These are phyloP conservation scores for Ichneumoninae sp. DNA, from an alignment of 2,888 invertebrate species.

Conservation along the genomic window DNA sequence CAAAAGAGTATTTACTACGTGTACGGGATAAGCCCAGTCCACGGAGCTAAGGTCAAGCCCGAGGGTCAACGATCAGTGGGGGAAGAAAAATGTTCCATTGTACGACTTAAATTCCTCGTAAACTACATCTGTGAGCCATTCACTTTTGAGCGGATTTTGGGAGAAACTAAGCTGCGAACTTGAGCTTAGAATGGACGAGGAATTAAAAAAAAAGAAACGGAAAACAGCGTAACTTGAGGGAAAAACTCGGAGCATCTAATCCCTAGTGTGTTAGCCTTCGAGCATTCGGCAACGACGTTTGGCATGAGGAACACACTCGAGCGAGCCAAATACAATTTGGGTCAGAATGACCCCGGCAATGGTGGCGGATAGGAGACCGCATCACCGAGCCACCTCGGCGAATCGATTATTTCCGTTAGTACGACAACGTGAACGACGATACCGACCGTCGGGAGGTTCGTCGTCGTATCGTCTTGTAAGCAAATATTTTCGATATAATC, in stretches of 20 bases:
- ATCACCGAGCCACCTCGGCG: conserved; percentile 44
- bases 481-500: conserved; percentile 1
- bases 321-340: conserved; percentile 68
- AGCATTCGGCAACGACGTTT: conserved; percentile 48
- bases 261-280: conserved; percentile 48
- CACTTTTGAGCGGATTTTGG: neutral
- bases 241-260: conserved; percentile 25
- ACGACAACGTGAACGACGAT: conserved; percentile 55
- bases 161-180: neutral
- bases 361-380: conserved; percentile 29
- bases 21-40: conserved; percentile 31
- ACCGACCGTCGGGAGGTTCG: conserved; percentile 14
- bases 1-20: conserved; percentile 1
- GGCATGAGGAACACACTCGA: conserved; percentile 56
- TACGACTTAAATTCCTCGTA: neutral
- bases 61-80: conserved; percentile 53
- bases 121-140: neutral
- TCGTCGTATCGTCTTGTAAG: neutral
- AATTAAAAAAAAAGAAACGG: neutral
- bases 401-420: conserved; percentile 62
- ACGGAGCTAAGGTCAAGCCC: conserved; percentile 40
- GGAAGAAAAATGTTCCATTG: conserved; percentile 24
- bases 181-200: neutral
- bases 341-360: conserved; percentile 67
- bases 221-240: neutral